Evolutionary conservation across 2,888 invertebrate species (phyloP).

Genomic region (Eurytoma adleriae): DNA sequence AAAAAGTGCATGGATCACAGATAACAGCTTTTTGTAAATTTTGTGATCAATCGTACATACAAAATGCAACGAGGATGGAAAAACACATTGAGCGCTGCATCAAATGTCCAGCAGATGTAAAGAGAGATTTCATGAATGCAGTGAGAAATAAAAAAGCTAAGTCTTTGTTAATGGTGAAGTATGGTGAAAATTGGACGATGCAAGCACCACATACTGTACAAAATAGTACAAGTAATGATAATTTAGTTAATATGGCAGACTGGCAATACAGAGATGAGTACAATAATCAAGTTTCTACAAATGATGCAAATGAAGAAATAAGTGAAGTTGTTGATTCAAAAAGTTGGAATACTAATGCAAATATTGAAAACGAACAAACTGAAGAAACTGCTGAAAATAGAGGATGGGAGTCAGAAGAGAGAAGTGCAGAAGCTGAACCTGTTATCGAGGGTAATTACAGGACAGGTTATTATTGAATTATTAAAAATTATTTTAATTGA

Average conservation of each 20-base stretch:
- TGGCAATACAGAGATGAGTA: conserved; percentile 62
- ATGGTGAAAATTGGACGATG: conserved; percentile 78
- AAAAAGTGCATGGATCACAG: conserved; percentile 68
- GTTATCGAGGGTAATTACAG: conserved; percentile 32
- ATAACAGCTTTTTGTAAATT: conserved; percentile 71
- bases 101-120: conserved; percentile 67
- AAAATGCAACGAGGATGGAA: conserved; percentile 71
- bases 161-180: conserved; percentile 36
- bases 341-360: conserved; percentile 43
- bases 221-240: conserved; percentile 70
- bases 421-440: background rate
- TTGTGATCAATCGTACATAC: conserved; percentile 70
- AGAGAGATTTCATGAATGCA: conserved; percentile 65
- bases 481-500: background rate
- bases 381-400: background rate
- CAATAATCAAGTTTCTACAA: conserved; percentile 13
- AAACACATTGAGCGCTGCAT: conserved; percentile 68
- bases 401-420: background rate
- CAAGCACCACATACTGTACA: conserved; percentile 76
- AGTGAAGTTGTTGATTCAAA: conserved; percentile 41
- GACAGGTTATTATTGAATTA: conserved; percentile 6
- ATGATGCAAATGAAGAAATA: background rate
- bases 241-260: conserved; percentile 69
- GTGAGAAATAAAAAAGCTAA: conserved; percentile 66
- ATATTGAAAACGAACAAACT: conserved; percentile 15